Evolutionary conservation across 2,888 invertebrate genomes (phyloP).

Genomic region (Cheilosia vernalis): DNA sequence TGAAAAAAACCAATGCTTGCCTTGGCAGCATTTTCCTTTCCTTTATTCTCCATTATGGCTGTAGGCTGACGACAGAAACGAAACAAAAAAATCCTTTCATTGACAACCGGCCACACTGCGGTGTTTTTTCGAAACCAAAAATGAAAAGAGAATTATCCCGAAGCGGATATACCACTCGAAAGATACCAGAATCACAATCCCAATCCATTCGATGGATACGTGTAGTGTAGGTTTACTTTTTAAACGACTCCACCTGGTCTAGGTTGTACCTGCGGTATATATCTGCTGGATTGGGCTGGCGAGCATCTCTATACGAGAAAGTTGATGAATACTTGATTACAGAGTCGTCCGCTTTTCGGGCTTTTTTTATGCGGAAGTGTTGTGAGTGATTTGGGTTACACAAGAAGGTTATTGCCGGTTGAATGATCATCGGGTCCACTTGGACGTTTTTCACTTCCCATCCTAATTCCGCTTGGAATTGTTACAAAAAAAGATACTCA

Average conservation of each 20-base stretch:
- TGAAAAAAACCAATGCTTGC: conserved; percentile 13
- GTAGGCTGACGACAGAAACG: conserved; percentile 34
- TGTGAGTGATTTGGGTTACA: conserved; percentile 72
- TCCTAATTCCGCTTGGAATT: conserved; percentile 47
- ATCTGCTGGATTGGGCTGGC: conserved; percentile 53
- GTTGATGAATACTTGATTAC: conserved; percentile 74
- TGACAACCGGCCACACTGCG: conserved; percentile 68
- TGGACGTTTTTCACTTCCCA: conserved; percentile 45
- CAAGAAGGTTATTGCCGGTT: conserved; percentile 60
- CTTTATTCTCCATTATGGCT: conserved; percentile 49
- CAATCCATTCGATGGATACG: conserved; percentile 25
- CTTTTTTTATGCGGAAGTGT: conserved; percentile 55
- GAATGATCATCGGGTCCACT: conserved; percentile 61
- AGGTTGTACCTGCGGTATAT: background rate
- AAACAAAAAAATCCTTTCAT: conserved; percentile 53
- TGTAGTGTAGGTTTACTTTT: conserved; percentile 14
- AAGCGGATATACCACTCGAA: conserved; percentile 71
- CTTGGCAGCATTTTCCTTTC: conserved; percentile 39
- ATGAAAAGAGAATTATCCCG: conserved; percentile 71
- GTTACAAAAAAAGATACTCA: background rate
- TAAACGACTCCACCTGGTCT: conserved; percentile 62
- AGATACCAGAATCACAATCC: conserved; percentile 39
- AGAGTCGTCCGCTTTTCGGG: conserved; percentile 34
- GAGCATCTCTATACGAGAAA: conserved; percentile 40
- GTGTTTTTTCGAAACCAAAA: conserved; percentile 69